A percentile compares a stretch with the other conserved stretches of the same genome.
These are phyloP conservation scores for Thereva nobilitata DNA, from an alignment of 2,888 invertebrate species.

Conservation along the genomic window DNA sequence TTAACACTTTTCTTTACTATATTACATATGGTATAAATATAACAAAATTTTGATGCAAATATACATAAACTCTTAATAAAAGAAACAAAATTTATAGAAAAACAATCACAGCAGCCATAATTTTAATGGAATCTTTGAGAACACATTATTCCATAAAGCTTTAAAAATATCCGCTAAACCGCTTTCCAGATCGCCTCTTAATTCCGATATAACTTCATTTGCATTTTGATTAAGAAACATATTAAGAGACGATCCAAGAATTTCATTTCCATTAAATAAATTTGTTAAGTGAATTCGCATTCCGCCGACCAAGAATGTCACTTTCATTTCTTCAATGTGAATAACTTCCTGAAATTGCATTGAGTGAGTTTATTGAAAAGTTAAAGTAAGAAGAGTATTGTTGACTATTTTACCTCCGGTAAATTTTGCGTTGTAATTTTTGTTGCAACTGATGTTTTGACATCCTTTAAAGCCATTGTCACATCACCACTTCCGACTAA, in stretches of 20 bases:
- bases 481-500: constrained; percentile 64
- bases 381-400: not conserved
- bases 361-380: not conserved
- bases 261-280: constrained; percentile 67
- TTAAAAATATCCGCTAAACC: constrained; percentile 63
- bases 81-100: constrained; percentile 17
- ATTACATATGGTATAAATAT: no score
- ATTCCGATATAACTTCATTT: constrained; percentile 63
- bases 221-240: constrained; percentile 65
- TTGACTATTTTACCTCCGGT: constrained; percentile 50
- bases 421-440: constrained; percentile 59
- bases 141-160: constrained; percentile 64
- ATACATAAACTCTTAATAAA: not conserved
- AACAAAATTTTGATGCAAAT: not conserved
- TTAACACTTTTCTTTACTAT: no score
- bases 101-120: constrained; percentile 59
- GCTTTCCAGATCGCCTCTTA: constrained; percentile 62
- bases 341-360: constrained; percentile 53
- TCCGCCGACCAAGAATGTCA: constrained; percentile 61
- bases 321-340: constrained; percentile 62
- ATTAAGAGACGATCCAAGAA: constrained; percentile 64
- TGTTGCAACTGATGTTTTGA: constrained; percentile 61
- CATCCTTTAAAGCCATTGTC: constrained; percentile 61
- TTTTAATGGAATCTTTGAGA: constrained; percentile 63
- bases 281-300: constrained; percentile 63